Base-by-base conservation (phyloP, 2,888 invertebrate genomes). In the Eugnorisma glareosa region DNA sequence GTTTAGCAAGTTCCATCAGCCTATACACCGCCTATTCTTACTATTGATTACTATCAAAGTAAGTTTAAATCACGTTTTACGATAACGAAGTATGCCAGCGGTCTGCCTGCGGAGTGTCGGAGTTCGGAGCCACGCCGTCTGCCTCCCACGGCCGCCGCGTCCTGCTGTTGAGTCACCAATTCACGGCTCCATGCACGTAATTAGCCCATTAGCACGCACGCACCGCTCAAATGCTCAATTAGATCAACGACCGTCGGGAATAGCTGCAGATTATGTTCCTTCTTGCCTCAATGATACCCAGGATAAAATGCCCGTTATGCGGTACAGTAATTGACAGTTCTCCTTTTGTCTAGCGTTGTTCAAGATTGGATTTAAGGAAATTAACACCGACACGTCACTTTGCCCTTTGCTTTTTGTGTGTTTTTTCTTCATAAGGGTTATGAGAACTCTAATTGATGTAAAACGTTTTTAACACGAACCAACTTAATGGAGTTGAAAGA, bases 131-230 rank as follows among this genome's bases (percentile, higher is more conserved):
- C 96, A 96, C 90, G 96, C 96, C 94, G 96, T 96, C 96, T 96
- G 92, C 95, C 96, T 93, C 96, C 96, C 96, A 96, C 96, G 95
- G 84, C 93, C 89, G 88, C 89, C 92, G 90, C 95, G 94, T 95
- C 95, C 95, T 94, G 95, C 93, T 84, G 88, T 94, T 95, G 95
- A 96, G 93, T 96, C 96, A 96, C 95, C 95, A 95, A 94, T 95
- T 95, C 94, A 90, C 93, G 90, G 85, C 89, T 93, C 93, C 94
- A 94, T 95, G 90, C 91, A 91, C 96, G 93, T 96, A 96, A 96
- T 96, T 96, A 96, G 94, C 87, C 96, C 94, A 95, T 96, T 95
- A 96, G 94, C 95, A 94, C 95, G 94, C 96, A 96, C 96, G 96
- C 95, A 95, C 93, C 92, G 93, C 94, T 94, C 95, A 96, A 96